These are phyloP conservation scores for Dasypogon diadema DNA, from an alignment of 2,888 invertebrate genomes.

Conservation along the genomic window DNA sequence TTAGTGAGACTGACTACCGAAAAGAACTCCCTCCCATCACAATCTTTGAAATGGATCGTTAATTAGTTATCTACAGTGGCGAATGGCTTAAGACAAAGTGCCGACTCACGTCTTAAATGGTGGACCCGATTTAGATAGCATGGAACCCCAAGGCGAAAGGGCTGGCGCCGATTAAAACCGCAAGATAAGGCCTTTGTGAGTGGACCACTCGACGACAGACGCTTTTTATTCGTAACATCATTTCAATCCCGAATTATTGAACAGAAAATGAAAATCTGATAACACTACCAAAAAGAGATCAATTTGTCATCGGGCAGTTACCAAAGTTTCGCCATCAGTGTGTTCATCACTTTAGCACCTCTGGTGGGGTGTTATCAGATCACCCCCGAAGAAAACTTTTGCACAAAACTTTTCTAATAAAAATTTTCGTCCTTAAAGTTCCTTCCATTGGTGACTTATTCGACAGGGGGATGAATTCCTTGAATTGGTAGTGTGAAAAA, in stretches of 20 bases:
- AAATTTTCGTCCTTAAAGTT: not conserved
- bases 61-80: slow-evolving; percentile 15
- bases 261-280: slow-evolving; percentile 24
- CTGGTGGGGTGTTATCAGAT: slow-evolving; percentile 5
- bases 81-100: not conserved
- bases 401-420: slow-evolving; percentile 41
- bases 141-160: slow-evolving; percentile 9
- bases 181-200: not conserved
- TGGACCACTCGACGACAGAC: not conserved
- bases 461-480: not conserved
- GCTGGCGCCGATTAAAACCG: slow-evolving; percentile 28
- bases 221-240: not conserved
- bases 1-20: not conserved
- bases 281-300: slow-evolving; percentile 35
- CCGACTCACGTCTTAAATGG: slow-evolving; percentile 23
- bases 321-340: slow-evolving; percentile 18
- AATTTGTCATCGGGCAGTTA: slow-evolving; percentile 43
- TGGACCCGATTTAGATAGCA: not conserved
- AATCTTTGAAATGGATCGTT: slow-evolving; percentile 6
- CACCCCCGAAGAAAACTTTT: not conserved
- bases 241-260: not conserved
- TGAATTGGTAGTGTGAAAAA: not conserved
- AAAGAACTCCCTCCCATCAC: slow-evolving; percentile 14
- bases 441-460: not conserved
- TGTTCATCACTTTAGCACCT: slow-evolving; percentile 40